Conservation (phyloP, 2,113 vertebrate genomes). For the Pseudorectes ferrugineus region DNA sequence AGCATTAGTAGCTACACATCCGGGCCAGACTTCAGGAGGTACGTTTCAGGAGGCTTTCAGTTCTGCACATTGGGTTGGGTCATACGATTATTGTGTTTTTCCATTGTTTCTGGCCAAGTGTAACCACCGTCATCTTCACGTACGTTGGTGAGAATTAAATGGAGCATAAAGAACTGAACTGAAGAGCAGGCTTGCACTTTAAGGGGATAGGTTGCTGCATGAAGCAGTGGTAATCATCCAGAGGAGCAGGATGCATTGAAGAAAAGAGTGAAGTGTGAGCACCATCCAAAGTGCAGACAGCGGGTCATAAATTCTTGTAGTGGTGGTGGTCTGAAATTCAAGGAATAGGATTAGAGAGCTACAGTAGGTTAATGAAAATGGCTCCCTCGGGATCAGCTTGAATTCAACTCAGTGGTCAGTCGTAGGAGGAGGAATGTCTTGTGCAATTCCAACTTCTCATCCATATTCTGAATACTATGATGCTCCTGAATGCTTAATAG, state of each 20-base stretch:
- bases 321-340: slow-evolving; percentile 48
- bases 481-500: slow-evolving; percentile 20
- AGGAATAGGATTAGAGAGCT: slow-evolving; percentile 34
- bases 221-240: slow-evolving; percentile 13
- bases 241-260: background rate
- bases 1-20: background rate
- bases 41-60: background rate
- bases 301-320: slow-evolving; percentile 31
- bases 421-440: background rate
- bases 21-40: background rate
- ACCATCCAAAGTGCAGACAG: slow-evolving; percentile 10
- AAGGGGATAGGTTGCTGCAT: background rate
- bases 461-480: background rate
- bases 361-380: slow-evolving; percentile 49
- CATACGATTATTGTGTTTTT: background rate
- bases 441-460: slow-evolving; percentile 30
- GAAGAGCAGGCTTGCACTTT: background rate
- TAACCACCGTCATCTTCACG: background rate
- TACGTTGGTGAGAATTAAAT: slow-evolving; percentile 18
- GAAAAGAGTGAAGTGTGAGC: slow-evolving; percentile 1
- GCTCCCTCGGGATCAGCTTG: slow-evolving; percentile 44
- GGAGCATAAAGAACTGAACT: background rate
- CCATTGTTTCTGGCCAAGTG: background rate
- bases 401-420: slow-evolving; percentile 52
- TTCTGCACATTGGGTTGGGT: background rate